Conservation (phyloP, 2,888 invertebrate species). For the Eulithis prunata region DNA sequence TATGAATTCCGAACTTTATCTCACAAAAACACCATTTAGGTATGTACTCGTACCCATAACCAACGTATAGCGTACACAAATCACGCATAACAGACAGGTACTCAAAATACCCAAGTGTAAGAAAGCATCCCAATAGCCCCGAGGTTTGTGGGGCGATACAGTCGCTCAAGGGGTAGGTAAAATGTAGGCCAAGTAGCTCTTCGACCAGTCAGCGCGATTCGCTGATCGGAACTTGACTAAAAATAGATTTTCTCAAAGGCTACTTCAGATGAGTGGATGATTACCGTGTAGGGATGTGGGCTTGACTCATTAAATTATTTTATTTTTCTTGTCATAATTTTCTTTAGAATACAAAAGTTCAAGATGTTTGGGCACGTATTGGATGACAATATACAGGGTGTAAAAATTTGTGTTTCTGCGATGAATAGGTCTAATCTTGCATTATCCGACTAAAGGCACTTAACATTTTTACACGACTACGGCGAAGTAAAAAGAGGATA, state of each 20-base stretch:
- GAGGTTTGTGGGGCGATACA: slow-evolving; percentile 30
- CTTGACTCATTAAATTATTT: slow-evolving; percentile 1
- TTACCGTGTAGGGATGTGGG: slow-evolving; percentile 22
- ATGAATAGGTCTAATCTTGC: too few species aligned
- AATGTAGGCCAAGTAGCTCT: slow-evolving; percentile 49
- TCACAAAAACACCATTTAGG: background rate
- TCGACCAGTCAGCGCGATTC: slow-evolving; percentile 44
- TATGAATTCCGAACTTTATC: background rate
- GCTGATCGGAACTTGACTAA: slow-evolving; percentile 31
- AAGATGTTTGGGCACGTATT: too few species aligned
- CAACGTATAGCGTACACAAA: background rate
- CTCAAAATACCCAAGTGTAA: slow-evolving; percentile 7
- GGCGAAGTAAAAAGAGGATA: too few species aligned
- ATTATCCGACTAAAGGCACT: too few species aligned
- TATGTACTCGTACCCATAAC: background rate
- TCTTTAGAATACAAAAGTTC: too few species aligned
- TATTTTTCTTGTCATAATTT: background rate
- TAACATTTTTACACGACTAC: too few species aligned
- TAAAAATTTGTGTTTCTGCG: too few species aligned
- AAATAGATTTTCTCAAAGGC: slow-evolving; percentile 39
- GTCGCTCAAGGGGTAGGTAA: slow-evolving; percentile 34
- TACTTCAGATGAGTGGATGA: slow-evolving; percentile 27
- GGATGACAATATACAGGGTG: too few species aligned
- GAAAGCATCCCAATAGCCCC: slow-evolving; percentile 18
- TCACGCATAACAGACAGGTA: background rate